These are phyloP conservation scores for Syrphus vitripennis DNA, from an alignment of 2,888 invertebrate genomes.

Conservation along the genomic window DNA sequence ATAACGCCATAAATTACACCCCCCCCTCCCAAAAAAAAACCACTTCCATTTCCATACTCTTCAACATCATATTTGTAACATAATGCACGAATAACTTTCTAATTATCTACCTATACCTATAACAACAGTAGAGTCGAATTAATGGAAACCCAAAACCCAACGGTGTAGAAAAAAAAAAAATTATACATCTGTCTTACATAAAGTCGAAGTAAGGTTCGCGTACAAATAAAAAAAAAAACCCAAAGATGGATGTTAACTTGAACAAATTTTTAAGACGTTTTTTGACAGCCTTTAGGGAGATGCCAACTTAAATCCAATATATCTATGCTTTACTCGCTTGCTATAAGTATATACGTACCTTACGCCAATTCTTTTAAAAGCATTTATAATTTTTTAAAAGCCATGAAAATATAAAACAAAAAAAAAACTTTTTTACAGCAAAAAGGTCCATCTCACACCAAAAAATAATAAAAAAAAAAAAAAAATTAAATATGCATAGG, in stretches of 20 bases:
- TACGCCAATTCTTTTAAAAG: constrained; percentile 32
- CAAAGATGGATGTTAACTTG: constrained; percentile 28
- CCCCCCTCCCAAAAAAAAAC: not conserved
- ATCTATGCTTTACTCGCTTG: not conserved
- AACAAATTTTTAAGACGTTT: constrained; percentile 9
- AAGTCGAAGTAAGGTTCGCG: too few relatives aligned
- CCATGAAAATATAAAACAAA: constrained; percentile 26
- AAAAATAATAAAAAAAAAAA: not conserved
- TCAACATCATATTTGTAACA: not conserved
- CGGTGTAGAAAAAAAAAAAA: not conserved
- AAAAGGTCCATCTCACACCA: constrained; percentile 5
- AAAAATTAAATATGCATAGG: constrained; percentile 19
- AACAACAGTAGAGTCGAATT: constrained; percentile 26
- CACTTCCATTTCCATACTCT: not conserved
- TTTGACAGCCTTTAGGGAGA: constrained; percentile 42
- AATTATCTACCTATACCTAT: constrained; percentile 10
- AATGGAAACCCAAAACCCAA: constrained; percentile 47
- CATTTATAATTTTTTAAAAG: constrained; percentile 60
- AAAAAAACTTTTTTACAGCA: constrained; percentile 33
- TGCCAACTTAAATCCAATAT: constrained; percentile 40
- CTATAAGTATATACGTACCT: not conserved
- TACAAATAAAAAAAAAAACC: not conserved
- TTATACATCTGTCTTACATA: not conserved
- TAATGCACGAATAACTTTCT: constrained; percentile 46
- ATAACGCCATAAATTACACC: constrained; percentile 21